Conservation (phyloP, 2,113 vertebrate species). For the Labeo rohita region DNA sequence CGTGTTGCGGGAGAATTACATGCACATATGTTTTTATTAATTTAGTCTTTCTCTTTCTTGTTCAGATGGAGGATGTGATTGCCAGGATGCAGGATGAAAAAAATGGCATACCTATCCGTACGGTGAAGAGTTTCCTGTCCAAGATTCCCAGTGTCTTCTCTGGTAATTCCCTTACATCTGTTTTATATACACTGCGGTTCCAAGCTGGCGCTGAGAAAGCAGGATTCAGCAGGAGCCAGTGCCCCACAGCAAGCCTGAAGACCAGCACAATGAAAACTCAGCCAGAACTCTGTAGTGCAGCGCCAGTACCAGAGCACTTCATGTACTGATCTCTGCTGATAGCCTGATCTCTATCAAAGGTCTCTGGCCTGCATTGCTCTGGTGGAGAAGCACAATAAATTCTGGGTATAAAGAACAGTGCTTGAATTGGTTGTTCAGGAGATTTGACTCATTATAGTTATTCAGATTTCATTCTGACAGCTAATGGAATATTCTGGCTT, state of each 20-base stretch:
- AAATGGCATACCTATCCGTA: conserved; percentile 95
- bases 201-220: conserved; percentile 25
- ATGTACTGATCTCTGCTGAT: conserved; percentile 11
- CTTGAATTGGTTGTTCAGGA: not conserved
- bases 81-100: conserved; percentile 97
- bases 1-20: not conserved
- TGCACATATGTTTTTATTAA: conserved; percentile 32
- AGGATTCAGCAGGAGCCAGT: conserved; percentile 1
- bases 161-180: conserved; percentile 78
- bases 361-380: conserved; percentile 9
- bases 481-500: not conserved
- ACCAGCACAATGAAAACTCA: conserved; percentile 13
- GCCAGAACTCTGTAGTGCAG: conserved; percentile 34
- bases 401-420: not conserved
- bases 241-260: conserved; percentile 31
- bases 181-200: not conserved
- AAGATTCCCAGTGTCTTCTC: conserved; percentile 99
- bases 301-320: not conserved
- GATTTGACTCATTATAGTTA: not conserved
- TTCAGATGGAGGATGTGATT: conserved; percentile 96
- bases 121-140: conserved; percentile 98
- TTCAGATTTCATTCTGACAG: not conserved
- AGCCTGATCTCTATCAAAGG: conserved; percentile 28
- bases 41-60: conserved; percentile 11
- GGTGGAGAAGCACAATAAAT: not conserved